Conservation (phyloP, 2,797 vertebrate species). For the Mionectes olivaceus region DNA sequence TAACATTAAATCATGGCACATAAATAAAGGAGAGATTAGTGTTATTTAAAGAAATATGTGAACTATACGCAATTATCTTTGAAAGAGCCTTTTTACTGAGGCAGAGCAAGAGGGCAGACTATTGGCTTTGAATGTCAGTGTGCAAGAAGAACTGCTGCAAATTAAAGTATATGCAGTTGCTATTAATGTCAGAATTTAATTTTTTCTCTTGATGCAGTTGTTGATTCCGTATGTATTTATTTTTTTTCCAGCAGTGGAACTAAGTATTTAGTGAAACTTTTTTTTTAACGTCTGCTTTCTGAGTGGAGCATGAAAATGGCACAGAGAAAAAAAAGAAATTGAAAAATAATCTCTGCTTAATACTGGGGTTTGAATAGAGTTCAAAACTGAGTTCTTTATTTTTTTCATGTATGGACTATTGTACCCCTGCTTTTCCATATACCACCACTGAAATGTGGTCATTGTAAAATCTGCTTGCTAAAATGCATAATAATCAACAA, state of each 20-base stretch:
- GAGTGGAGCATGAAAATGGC: neutral
- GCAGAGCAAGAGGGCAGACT: neutral
- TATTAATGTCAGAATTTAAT: neutral
- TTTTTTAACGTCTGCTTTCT: neutral
- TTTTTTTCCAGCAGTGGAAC: neutral
- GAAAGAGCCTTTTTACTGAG: neutral
- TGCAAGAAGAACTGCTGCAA: neutral
- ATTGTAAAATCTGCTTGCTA: neutral
- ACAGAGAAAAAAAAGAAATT: neutral
- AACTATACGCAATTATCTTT: neutral
- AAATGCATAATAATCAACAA: neutral
- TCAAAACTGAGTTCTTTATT: neutral
- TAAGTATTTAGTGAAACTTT: neutral
- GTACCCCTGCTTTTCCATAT: neutral
- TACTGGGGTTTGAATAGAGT: neutral
- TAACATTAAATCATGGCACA: neutral
- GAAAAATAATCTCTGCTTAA: neutral
- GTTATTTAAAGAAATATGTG: conserved; percentile 16
- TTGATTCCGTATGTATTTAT: neutral
- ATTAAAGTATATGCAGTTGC: neutral
- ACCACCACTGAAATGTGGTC: neutral
- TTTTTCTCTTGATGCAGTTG: neutral
- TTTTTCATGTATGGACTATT: conserved; percentile 12
- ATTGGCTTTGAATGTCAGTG: neutral
- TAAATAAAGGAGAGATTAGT: conserved; percentile 15